Evolutionary conservation across 2,113 vertebrate species (phyloP), one percentile per base, ranked within the genome.

Genomic region (Electrona antarctica): DNA sequence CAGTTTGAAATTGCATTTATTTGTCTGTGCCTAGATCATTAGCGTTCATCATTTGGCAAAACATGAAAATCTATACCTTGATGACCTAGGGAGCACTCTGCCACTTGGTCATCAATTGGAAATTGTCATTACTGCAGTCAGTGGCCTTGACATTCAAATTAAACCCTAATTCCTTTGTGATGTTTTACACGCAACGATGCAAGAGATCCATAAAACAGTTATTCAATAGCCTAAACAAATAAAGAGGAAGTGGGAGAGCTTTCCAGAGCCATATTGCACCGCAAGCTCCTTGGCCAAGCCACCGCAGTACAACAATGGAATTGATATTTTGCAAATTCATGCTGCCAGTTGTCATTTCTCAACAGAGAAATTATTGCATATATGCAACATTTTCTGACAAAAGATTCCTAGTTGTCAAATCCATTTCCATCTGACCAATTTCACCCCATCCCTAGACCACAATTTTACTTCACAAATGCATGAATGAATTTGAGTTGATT

Each of bases 281-380:
- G 74, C 64, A 73, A 64, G 70, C 59, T 65, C 57, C 60, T 55
- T 28, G 58, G 74, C 62, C 65, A 60, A 64, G 21, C 62, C 58
- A 64, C 4, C 2, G 50, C 13, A 47, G 21, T 71, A 67, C 60
- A 66, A 74, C 69, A 74, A 73, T 63, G 60, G 61, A 52, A 70
- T 77, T 77, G 56, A 66, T 73, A 49, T 76, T 75, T 76, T 64
- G 68, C n/a, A 74, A 82, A 73, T 52, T 29, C 47, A 76, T 1
- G 8, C 59, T 33, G 45, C 56, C 45, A 69, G 21, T 21, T 21
- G 21, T 21, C 21, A 21, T 21, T 21, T 21, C 21, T 21, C 21
- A 21, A 21, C 21, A 21, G 21, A 21, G 21, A 21, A 21, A 21
- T 41, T 41, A 41, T 41, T 41, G 33, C 33, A 41, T 6, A 41